Evolutionary conservation across 2,113 vertebrate species (phyloP), one percentile per base, ranked within the genome.

Genomic region (Pseudolaguvia tuberculata): DNA sequence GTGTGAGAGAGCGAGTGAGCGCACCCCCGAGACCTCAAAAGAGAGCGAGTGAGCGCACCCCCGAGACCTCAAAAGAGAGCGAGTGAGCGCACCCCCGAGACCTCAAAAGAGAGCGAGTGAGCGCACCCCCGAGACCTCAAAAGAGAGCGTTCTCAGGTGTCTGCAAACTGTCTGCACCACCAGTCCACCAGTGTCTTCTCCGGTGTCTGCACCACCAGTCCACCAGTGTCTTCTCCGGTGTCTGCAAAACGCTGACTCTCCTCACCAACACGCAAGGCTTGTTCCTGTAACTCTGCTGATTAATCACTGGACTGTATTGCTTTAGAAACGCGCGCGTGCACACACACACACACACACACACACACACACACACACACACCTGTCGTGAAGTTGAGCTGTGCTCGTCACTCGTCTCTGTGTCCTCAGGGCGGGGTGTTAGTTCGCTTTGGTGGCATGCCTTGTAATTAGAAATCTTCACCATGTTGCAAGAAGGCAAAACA

Each of bases 401-500:
- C n/a, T 39, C 55, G 21, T 7, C 5, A 2, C 50, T 53, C 47
- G 50, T 27, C 27, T 47, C 21, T 3, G 0, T 65, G n/a, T 48
- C 1, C 25, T 42, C 7, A 57, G 42, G 65, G 70, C 23, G n/a
- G 70, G 47, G 48, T 14, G 27, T 29, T 25, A 15, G 58, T 66
- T 31, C 52, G 50, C 70, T 84, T 20, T 67, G 72, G 53, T 42
- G 78, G 75, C 72, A 73, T 79, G 5, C 2, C 14, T 29, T 29
- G 70, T 80, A 76, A 80, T 83, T 78, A 59, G 65, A 83, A 80
- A 70, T 63, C 25, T 76, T 50, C 68, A 29, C 5, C 21, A 35
- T 75, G 65, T 62, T 47, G 21, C 18, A 9, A 52, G 58, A 59
- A 74, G 10, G 56, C 47, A 75, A 51, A 47, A 57, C 55, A 53